Conservation (phyloP, 2,888 invertebrate species). For the Ceraclea dissimilis region DNA sequence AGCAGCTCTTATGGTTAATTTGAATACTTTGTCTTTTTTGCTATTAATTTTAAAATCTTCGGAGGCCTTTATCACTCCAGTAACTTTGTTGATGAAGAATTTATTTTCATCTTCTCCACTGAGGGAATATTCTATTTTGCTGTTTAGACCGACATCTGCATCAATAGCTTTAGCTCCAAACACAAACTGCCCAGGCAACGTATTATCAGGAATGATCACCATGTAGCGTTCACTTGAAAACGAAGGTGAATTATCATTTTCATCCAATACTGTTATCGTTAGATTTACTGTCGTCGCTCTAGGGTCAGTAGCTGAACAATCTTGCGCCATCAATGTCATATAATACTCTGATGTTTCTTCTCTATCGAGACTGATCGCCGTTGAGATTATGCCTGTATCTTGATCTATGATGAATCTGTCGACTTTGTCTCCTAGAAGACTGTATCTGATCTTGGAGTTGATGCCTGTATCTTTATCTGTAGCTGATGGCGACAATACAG, state of each 20-base stretch:
- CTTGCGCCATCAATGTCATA: conserved; percentile 79
- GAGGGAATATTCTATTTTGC: conserved; percentile 70
- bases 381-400: conserved; percentile 70
- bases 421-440: conserved; percentile 72
- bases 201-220: conserved; percentile 76
- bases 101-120: conserved; percentile 68
- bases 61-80: conserved; percentile 80
- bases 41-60: conserved; percentile 53
- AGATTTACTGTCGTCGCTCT: conserved; percentile 76
- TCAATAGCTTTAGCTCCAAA: conserved; percentile 85
- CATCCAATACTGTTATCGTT: conserved; percentile 70
- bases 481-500: conserved; percentile 71
- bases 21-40: conserved; percentile 54
- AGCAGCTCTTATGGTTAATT: conserved; percentile 68
- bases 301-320: conserved; percentile 80
- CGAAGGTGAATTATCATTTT: conserved; percentile 78
- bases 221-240: conserved; percentile 70
- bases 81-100: conserved; percentile 71
- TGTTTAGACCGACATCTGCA: conserved; percentile 73
- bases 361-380: conserved; percentile 65
- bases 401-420: conserved; percentile 74
- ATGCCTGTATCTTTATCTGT: conserved; percentile 75
- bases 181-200: conserved; percentile 74
- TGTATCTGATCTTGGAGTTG: conserved; percentile 83
- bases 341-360: conserved; percentile 72